A percentile compares a stretch with the other conserved stretches of the same genome.
These are phyloP conservation scores for Diachasma alloeum DNA, from an alignment of 1,140 invertebrate genomes.

Conservation along the genomic window DNA sequence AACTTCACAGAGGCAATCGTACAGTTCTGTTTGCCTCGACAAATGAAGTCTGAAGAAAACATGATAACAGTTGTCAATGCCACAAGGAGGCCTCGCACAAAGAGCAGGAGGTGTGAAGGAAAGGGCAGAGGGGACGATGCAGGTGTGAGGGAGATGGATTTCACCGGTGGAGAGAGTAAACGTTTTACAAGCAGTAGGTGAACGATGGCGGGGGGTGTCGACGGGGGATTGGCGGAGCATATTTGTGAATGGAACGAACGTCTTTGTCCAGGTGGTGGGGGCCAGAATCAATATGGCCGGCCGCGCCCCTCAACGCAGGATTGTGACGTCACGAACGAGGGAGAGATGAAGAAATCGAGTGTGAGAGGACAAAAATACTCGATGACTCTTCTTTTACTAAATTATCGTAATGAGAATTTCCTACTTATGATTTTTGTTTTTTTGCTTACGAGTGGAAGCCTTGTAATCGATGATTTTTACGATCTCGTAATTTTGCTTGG, in stretches of 20 bases:
- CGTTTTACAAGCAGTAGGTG: background rate
- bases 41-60: background rate
- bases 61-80: background rate
- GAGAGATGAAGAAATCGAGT: constrained; percentile 19
- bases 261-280: constrained; percentile 40
- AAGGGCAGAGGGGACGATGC: background rate
- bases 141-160: background rate
- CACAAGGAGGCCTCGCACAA: too few species aligned
- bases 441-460: too few species aligned
- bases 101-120: too few species aligned
- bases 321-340: constrained; percentile 44
- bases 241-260: constrained; percentile 53
- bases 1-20: too few species aligned
- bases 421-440: too few species aligned
- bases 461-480: too few species aligned
- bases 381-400: too few species aligned
- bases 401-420: too few species aligned
- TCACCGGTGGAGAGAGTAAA: background rate
- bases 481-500: too few species aligned
- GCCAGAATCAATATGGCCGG: constrained; percentile 50
- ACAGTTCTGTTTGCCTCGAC: background rate
- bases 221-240: constrained; percentile 36
- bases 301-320: constrained; percentile 50
- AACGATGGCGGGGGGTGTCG: constrained; percentile 33
- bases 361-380: background rate